These are phyloP conservation scores for Pollenia angustigena DNA, from an alignment of 2,888 invertebrate genomes.

Conservation along the genomic window DNA sequence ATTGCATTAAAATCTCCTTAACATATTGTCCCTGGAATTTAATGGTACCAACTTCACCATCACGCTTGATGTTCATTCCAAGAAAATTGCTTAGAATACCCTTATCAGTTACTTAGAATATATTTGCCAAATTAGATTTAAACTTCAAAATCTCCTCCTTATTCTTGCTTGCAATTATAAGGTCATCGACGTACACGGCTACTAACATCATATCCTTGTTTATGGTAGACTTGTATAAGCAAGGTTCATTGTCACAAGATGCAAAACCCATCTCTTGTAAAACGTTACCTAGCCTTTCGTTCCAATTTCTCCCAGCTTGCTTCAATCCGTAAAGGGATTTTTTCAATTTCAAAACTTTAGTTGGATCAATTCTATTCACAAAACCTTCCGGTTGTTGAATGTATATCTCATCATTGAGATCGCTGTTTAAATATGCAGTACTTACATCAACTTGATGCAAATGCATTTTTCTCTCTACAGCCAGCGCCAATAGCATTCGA, in stretches of 20 bases:
- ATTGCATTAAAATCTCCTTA: conserved; percentile 32
- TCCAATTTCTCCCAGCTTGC: conserved; percentile 75
- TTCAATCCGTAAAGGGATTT: conserved; percentile 75
- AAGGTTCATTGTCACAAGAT: conserved; percentile 65
- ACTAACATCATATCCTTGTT: conserved; percentile 44
- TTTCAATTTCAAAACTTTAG: conserved; percentile 66
- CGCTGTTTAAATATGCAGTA: conserved; percentile 70
- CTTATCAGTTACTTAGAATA: conserved; percentile 45
- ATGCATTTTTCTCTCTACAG: conserved; percentile 65
- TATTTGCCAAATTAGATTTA: conserved; percentile 31
- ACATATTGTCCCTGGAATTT: conserved; percentile 50
- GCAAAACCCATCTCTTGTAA: conserved; percentile 62
- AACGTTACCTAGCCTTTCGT: conserved; percentile 69
- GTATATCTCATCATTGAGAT: conserved; percentile 65
- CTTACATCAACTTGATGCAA: conserved; percentile 71
- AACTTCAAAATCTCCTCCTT: conserved; percentile 49
- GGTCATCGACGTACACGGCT: conserved; percentile 65
- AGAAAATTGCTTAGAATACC: conserved; percentile 57
- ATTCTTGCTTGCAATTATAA: conserved; percentile 62
- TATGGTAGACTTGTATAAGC: conserved; percentile 55
- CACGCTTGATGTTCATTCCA: conserved; percentile 54
- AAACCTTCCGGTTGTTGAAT: conserved; percentile 71
- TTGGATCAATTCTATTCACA: conserved; percentile 21
- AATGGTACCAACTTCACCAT: conserved; percentile 46
- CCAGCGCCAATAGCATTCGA: conserved; percentile 65